These are phyloP conservation scores for Apocrypta bakeri DNA, from an alignment of 1,140 invertebrate species.

Conservation along the genomic window DNA sequence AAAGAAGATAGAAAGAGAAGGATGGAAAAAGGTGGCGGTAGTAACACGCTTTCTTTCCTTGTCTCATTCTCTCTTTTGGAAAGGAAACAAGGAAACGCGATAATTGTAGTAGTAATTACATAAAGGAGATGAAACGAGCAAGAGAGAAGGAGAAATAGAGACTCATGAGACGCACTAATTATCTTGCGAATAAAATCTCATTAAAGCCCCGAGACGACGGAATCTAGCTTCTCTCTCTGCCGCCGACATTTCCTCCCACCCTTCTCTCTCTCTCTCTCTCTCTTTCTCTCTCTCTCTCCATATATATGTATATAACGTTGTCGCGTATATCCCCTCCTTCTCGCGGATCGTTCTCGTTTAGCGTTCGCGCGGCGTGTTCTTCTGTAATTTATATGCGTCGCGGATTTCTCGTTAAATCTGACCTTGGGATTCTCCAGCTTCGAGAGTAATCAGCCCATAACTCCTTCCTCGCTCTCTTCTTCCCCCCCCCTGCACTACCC, in stretches of 20 bases:
- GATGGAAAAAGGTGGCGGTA: background rate
- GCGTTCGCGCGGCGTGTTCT: background rate
- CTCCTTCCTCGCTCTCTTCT: background rate
- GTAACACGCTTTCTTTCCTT: background rate
- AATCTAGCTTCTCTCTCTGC: conserved; percentile 57
- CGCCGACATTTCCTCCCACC: conserved; percentile 53
- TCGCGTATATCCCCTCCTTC: too few relatives aligned
- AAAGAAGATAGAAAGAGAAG: background rate
- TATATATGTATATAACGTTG: too few relatives aligned
- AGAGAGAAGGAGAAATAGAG: conserved; percentile 54
- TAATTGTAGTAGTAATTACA: conserved; percentile 68
- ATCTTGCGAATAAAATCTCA: conserved; percentile 68
- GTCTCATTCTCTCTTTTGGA: background rate
- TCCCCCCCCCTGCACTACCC: too few relatives aligned
- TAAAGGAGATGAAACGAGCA: conserved; percentile 57
- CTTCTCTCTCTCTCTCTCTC: background rate
- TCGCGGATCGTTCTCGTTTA: conserved; percentile 31
- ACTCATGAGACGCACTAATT: conserved; percentile 68
- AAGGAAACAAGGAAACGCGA: conserved; percentile 54
- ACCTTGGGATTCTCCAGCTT: conserved; percentile 25
- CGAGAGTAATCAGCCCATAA: conserved; percentile 10
- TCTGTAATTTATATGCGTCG: conserved; percentile 51
- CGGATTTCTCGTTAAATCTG: conserved; percentile 51
- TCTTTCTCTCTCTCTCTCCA: conserved; percentile 5
- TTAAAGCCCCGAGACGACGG: conserved; percentile 63